Base-by-base conservation (phyloP, 2,113 vertebrate species). In the Syngnathus scovelli region DNA sequence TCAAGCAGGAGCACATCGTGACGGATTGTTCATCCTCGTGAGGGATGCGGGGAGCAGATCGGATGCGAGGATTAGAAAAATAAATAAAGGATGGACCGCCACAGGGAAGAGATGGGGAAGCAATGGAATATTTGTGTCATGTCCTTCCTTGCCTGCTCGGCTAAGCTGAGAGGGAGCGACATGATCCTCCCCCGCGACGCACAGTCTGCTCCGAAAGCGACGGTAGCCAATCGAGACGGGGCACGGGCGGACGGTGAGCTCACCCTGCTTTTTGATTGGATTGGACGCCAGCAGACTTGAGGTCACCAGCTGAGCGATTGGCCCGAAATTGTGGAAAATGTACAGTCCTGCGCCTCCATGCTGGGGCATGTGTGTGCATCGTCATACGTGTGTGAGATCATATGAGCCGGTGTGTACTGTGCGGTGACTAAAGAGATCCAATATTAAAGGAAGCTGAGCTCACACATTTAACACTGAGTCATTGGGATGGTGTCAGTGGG, bases 71-170 rank as follows among this genome's bases (percentile, higher is more conserved):
- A 33, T 56, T 92, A 7, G 15, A 33, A 23, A 15, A 56, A 94
- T 93, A 92, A 89, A 94, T 92, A 90, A 82, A 78, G 71, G 70
- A 63, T 77, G 71, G 69, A 81, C 87, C 79, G 77, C 76, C 88
- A 62, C 92, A 91, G 90, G 92, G 92, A 93, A 91, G 91, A 82
- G 88, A 85, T 2, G 21, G 39, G 59, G 88, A 90, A 85, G 87
- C 90, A 6, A 89, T 89, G 88, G 89, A 83, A 88, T 44, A 15
- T 72, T 88, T 90, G 87, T 91, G 85, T 91, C 89, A 92, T 91
- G 88, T 69, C 6, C 55, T 16, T n/a, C 43, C 62, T 49, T 84
- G 79, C 56, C 88, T 90, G 69, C 10, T 60, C 64, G 74, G 71
- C 11, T 61, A 67, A 69, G 82, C 76, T 80, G 71, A 74, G 36